A percentile compares a stretch with the other conserved stretches of the same genome.
These are phyloP conservation scores for Sebastes iracundus DNA, from an alignment of 2,797 vertebrate genomes.

Conservation along the genomic window DNA sequence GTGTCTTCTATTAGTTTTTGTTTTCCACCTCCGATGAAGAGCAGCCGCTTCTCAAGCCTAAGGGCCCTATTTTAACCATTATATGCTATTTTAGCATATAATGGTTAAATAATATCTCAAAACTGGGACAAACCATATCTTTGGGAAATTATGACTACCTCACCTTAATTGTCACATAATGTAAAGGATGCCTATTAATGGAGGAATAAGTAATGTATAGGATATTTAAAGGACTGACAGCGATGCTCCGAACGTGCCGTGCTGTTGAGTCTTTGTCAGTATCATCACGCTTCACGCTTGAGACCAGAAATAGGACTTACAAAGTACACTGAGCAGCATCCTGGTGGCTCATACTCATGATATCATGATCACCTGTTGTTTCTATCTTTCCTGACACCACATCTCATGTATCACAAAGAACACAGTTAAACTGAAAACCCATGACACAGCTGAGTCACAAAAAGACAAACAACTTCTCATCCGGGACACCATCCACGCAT, in stretches of 20 bases:
- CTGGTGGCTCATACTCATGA: neutral
- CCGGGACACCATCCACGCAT: neutral
- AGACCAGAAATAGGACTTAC: neutral
- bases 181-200: neutral
- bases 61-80: too few species aligned
- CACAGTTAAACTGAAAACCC: neutral
- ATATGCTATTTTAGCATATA: too few species aligned
- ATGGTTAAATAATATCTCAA: too few species aligned
- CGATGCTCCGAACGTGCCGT: neutral
- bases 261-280: neutral
- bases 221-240: neutral
- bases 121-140: too few species aligned
- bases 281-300: neutral
- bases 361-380: conserved; percentile 5
- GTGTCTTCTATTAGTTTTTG: too few species aligned
- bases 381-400: neutral
- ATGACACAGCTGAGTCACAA: neutral
- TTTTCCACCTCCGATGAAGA: too few species aligned
- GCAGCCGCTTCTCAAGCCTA: too few species aligned
- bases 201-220: neutral
- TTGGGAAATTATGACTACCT: neutral
- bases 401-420: neutral
- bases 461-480: conserved; percentile 10
- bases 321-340: neutral
- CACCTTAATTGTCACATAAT: neutral